Evolutionary conservation across 2,888 invertebrate genomes (phyloP).

Genomic region (Choreutis nemorana): DNA sequence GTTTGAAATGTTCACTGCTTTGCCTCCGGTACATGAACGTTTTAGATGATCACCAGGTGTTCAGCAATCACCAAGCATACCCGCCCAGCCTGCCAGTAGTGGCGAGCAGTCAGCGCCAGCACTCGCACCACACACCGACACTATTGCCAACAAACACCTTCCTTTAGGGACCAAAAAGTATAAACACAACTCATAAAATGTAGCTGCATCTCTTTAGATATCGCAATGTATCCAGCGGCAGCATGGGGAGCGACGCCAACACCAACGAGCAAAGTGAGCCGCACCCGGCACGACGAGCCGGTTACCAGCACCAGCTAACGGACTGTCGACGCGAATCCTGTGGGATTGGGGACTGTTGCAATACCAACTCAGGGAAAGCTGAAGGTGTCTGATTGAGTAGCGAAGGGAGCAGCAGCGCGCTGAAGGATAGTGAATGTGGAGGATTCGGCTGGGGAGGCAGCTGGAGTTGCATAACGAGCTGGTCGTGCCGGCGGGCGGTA

Average conservation of each 20-base stretch:
- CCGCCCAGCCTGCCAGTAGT: neutral
- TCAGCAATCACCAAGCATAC: slow-evolving; percentile 3
- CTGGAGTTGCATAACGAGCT: slow-evolving; percentile 17
- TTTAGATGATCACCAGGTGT: slow-evolving; percentile 20
- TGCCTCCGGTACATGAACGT: slow-evolving; percentile 19
- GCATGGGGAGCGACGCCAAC: slow-evolving; percentile 5
- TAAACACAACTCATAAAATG: too few species aligned
- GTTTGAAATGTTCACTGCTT: slow-evolving; percentile 28
- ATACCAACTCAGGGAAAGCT: neutral
- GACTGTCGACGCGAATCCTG: too few species aligned
- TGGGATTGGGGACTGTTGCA: too few species aligned
- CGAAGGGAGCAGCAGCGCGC: slow-evolving; percentile 13
- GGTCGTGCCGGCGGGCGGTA: slow-evolving; percentile 46
- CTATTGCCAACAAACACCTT: neutral
- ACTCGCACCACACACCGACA: slow-evolving; percentile 2
- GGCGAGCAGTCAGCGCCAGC: slow-evolving; percentile 5
- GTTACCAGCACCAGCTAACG: neutral
- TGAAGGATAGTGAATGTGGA: slow-evolving; percentile 10
- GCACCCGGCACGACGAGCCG: too few species aligned
- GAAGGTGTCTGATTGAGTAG: neutral
- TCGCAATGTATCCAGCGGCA: too few species aligned
- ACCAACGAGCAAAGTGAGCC: slow-evolving; percentile 1
- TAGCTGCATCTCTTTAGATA: too few species aligned
- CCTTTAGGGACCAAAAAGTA: too few species aligned
- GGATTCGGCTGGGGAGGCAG: too few species aligned